Percentiles rank a stretch among this genome's conserved stretches.
Evolutionary conservation across 2,113 vertebrate species (phyloP).

Genomic region (Elephas maximus): DNA sequence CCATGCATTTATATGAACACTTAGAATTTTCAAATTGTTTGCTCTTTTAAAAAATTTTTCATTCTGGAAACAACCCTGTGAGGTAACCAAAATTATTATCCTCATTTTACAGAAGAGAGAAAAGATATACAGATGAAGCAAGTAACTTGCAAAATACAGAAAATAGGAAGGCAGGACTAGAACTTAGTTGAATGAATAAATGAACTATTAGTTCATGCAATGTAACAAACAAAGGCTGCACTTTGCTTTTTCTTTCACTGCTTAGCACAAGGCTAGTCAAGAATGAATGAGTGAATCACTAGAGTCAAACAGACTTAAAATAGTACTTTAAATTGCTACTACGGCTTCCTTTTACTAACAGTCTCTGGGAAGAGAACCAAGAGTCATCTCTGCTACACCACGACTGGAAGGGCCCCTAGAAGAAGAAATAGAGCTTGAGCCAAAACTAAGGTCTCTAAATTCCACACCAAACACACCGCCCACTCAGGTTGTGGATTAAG

Average conservation of each 20-base stretch:
- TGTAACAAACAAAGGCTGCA: background rate
- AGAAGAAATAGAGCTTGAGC: background rate
- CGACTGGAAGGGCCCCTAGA: background rate
- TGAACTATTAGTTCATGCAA: background rate
- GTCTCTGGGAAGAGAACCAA: slow-evolving; percentile 19
- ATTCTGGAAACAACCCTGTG: slow-evolving; percentile 8
- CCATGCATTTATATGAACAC: background rate
- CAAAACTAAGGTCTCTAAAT: background rate
- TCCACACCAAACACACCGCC: background rate
- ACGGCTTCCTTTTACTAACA: slow-evolving; percentile 30
- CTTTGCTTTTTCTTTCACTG: background rate
- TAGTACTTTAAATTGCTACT: background rate
- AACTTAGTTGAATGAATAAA: background rate
- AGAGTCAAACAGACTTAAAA: background rate
- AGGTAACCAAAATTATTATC: slow-evolving; percentile 34
- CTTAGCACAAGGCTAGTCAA: background rate
- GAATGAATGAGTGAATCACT: slow-evolving; percentile 27
- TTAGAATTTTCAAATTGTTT: background rate
- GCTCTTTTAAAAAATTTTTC: background rate
- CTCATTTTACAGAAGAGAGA: slow-evolving; percentile 26
- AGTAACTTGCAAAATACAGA: slow-evolving; percentile 30
- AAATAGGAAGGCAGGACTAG: background rate
- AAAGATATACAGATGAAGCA: background rate
- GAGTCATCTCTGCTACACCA: background rate
- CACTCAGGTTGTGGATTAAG: background rate